These are phyloP conservation scores for Gastrophryne carolinensis DNA, from an alignment of 2,797 vertebrate genomes.

Conservation along the genomic window DNA sequence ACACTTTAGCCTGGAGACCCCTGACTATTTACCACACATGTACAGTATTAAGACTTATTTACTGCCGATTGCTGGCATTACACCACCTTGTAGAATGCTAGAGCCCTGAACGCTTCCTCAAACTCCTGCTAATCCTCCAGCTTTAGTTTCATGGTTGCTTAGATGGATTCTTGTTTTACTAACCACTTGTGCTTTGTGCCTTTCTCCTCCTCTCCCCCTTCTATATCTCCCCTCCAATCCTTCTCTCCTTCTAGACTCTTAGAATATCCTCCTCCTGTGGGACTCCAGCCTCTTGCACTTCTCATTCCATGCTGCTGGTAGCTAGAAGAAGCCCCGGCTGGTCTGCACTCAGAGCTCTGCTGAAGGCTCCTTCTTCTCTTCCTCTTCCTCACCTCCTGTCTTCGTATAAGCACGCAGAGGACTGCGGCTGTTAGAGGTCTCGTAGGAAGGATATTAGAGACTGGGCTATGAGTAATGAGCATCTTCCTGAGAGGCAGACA, in stretches of 20 bases:
- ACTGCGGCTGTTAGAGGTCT: background rate
- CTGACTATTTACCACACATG: no score
- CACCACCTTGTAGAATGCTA: no score
- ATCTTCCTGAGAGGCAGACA: background rate
- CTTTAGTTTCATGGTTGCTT: conserved; percentile 38
- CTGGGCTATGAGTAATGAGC: background rate
- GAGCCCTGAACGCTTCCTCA: no score
- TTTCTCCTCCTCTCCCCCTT: conserved; percentile 54
- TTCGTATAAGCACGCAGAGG: conserved; percentile 61
- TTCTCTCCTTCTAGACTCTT: conserved; percentile 76
- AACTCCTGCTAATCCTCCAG: background rate
- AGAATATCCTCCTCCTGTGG: no score
- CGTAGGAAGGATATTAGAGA: background rate
- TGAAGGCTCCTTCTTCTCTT: conserved; percentile 59
- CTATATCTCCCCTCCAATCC: conserved; percentile 60
- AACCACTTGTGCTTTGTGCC: conserved; percentile 67
- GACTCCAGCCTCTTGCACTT: no score
- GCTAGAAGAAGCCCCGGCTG: conserved; percentile 63
- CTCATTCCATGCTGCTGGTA: conserved; percentile 66
- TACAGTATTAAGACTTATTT: no score
- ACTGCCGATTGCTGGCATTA: no score
- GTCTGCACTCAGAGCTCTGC: conserved; percentile 62
- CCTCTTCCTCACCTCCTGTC: conserved; percentile 61
- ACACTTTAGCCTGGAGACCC: no score
- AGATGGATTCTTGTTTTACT: conserved; percentile 66